These are phyloP conservation scores for Bombyx mandarina DNA, from an alignment of 1,140 invertebrate genomes.

Conservation along the genomic window DNA sequence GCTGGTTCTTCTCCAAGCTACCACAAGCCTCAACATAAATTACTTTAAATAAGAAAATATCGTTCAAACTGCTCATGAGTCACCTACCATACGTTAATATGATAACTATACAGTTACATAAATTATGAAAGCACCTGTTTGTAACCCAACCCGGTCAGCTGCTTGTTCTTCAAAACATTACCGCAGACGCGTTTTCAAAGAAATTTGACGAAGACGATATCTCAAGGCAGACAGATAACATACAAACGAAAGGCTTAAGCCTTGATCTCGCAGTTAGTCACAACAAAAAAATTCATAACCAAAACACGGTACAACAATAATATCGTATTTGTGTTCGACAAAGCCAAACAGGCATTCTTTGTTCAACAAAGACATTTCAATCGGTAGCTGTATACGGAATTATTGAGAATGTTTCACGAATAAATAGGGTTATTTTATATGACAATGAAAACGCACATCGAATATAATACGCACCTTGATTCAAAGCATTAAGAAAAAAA, in stretches of 20 bases:
- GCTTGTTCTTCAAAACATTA: constrained; percentile 17
- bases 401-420: constrained; percentile 61
- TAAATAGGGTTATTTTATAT: constrained; percentile 61
- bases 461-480: constrained; percentile 39
- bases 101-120: no score
- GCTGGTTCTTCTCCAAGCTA: no score
- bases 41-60: no score
- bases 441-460: constrained; percentile 42
- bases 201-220: constrained; percentile 17
- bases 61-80: no score
- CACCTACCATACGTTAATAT: no score
- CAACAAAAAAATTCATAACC: constrained; percentile 61
- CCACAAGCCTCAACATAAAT: no score
- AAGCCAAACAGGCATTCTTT: constrained; percentile 48
- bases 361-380: constrained; percentile 52
- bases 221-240: constrained; percentile 26
- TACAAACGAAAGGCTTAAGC: constrained; percentile 48
- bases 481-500: constrained; percentile 44
- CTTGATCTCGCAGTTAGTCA: constrained; percentile 59
- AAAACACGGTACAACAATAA: constrained; percentile 53
- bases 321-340: constrained; percentile 36
- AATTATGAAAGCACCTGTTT: no score
- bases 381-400: constrained; percentile 51
- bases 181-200: constrained; percentile 13
- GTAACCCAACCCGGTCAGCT: background rate